Base-by-base conservation (phyloP, 2,888 invertebrate species). In the Rhopalosiphum nymphaeae region DNA sequence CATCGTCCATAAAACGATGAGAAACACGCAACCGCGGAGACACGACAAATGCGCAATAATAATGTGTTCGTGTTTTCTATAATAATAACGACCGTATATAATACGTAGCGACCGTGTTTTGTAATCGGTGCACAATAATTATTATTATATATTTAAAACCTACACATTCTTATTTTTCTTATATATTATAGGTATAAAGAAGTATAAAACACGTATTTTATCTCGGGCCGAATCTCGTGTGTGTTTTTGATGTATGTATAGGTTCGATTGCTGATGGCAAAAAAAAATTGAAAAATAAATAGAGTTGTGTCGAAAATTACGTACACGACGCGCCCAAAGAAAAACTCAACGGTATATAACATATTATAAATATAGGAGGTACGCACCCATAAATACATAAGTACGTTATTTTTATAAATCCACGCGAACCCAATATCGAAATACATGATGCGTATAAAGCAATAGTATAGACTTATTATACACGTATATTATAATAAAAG, bases 41-140 rank as follows among this genome's bases (percentile, higher is more conserved):
- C n/a, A 84, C 91, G 49, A 91, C 67, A 91, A 91, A 84, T 84
- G 78, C 78, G n/a, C 36, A 78, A 78, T 78, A 78, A 78, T 78
- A 91, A 91, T 85, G 56, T 44, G 91, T 84, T 91, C 84, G 91
- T 84, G 91, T 91, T 84, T 91, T 56, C 84, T 87, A 9, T 49
- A n/a, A 87, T 49, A 87, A 87, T 16, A 87, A 49, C 49, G 36
- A 78, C 78, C 78, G 36, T 78, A 78, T 78, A 78, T 78, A 78
- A n/a, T 78, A 78, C 78, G 16, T n/a, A 53, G 21, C 49, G 16
- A 21, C 87, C 16, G 87, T 87, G 21, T 87, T 46, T 87, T 49
- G 78, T 78, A 78, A 25, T 78, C 78, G 9, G 21, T 21, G 78
- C 78, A 78, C 78, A 78, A 36, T 78, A 78, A 36, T 78, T 3